Conservation (phyloP, 1,140 invertebrate species). For the Xylocopa sonorina region DNA sequence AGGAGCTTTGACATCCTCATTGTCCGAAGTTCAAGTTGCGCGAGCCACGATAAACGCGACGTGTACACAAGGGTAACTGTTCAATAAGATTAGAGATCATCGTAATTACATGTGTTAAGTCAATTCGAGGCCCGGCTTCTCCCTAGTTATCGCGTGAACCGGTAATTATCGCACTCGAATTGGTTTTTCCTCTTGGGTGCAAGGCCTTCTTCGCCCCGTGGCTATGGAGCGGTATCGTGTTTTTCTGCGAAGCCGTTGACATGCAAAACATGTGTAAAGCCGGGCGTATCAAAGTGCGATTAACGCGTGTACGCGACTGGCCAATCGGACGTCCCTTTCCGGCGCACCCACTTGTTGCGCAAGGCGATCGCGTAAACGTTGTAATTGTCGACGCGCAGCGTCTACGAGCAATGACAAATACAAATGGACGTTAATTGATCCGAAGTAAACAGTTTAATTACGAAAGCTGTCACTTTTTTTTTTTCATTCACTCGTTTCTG, state of each 20-base stretch:
- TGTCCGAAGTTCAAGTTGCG: background rate
- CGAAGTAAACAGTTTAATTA: slow-evolving; percentile 38
- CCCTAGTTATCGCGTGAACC: background rate
- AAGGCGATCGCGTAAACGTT: slow-evolving; percentile 7
- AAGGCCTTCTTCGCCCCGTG: no score
- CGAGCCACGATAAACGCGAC: background rate
- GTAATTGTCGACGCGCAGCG: background rate
- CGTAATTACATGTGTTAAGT: background rate
- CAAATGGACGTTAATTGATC: slow-evolving; percentile 33
- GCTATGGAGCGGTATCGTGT: background rate
- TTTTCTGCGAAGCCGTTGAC: background rate
- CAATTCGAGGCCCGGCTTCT: background rate
- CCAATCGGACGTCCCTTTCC: slow-evolving; percentile 40
- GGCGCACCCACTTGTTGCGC: slow-evolving; percentile 60
- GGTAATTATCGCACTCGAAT: background rate
- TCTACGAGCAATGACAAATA: background rate
- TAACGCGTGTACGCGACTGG: background rate
- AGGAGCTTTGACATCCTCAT: no score
- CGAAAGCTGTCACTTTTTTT: background rate
- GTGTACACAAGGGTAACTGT: no score
- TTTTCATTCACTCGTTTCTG: background rate
- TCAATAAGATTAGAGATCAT: background rate
- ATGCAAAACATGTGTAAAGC: slow-evolving; percentile 15
- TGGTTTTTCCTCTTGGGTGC: background rate
- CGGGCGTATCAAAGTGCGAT: background rate